Evolutionary conservation across 2,113 vertebrate genomes (phyloP).

Genomic region (Cyprinodon tularosa): DNA sequence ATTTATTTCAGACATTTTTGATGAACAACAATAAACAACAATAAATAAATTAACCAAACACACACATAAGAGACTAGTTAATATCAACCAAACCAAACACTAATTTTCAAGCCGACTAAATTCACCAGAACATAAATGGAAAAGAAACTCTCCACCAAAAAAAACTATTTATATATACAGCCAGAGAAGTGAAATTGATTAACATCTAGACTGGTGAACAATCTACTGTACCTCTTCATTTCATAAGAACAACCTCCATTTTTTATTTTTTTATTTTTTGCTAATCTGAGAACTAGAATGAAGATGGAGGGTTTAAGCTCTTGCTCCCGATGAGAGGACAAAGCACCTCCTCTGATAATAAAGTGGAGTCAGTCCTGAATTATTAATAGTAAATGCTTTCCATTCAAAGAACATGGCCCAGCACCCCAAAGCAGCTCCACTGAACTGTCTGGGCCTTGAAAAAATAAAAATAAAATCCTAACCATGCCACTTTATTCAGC

Average conservation of each 20-base stretch:
- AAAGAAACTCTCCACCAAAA: too few species aligned
- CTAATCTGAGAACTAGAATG: slow-evolving; percentile 15
- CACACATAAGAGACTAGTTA: too few species aligned
- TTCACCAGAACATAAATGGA: too few species aligned
- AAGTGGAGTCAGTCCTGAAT: slow-evolving; percentile 60
- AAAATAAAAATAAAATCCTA: slow-evolving; percentile 6
- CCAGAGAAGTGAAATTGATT: background rate
- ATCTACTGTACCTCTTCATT: slow-evolving; percentile 5
- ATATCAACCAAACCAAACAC: too few species aligned
- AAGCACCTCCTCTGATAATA: slow-evolving; percentile 47
- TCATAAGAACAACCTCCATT: background rate
- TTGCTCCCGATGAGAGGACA: slow-evolving; percentile 27
- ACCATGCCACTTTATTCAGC: slow-evolving; percentile 41
- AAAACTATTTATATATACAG: too few species aligned
- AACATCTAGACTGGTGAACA: background rate
- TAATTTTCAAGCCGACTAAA: too few species aligned
- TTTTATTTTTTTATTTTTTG: background rate
- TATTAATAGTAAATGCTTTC: slow-evolving; percentile 65
- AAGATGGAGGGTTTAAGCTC: slow-evolving; percentile 32
- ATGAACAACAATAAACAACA: too few species aligned
- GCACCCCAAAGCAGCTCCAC: slow-evolving; percentile 35
- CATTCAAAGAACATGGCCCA: slow-evolving; percentile 51
- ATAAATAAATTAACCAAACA: too few species aligned
- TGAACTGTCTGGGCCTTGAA: slow-evolving; percentile 25
- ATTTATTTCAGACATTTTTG: too few species aligned